These are phyloP conservation scores for Agriopis leucophaearia DNA, from an alignment of 2,888 invertebrate species.

Conservation along the genomic window DNA sequence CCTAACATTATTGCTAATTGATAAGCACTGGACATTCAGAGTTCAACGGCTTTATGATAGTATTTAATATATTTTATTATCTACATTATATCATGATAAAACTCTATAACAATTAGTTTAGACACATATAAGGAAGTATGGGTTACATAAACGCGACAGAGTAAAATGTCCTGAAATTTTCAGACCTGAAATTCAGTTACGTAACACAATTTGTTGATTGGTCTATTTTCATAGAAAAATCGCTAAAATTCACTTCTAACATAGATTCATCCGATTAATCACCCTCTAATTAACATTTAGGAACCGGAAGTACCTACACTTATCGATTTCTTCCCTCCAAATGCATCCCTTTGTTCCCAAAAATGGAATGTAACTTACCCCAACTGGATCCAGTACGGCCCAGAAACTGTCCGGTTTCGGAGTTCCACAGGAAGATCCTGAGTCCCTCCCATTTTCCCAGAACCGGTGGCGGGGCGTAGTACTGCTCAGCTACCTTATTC, in stretches of 20 bases:
- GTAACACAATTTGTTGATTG: conserved; percentile 32
- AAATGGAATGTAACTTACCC: conserved; percentile 90
- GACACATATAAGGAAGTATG: neutral
- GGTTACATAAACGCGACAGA: neutral
- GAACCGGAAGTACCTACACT: conserved; percentile 28
- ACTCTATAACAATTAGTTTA: neutral
- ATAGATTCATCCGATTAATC: neutral
- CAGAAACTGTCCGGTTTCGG: conserved; percentile 96
- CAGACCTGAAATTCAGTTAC: conserved; percentile 36
- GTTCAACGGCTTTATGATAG: neutral
- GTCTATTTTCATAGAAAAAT: neutral
- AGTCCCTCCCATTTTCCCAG: conserved; percentile 95
- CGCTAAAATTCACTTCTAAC: neutral
- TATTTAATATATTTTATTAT: neutral
- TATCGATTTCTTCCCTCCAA: conserved; percentile 68
- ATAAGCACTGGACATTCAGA: neutral
- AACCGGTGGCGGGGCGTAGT: conserved; percentile 92
- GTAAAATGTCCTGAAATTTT: conserved; percentile 18
- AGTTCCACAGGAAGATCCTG: conserved; percentile 95
- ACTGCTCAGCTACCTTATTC: conserved; percentile 90
- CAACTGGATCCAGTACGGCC: conserved; percentile 97
- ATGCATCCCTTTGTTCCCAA: conserved; percentile 43
- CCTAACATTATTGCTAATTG: neutral
- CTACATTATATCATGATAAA: neutral
- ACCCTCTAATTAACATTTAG: neutral